Conservation (phyloP, 2,888 invertebrate species). For the Taphrorychus bicolor region DNA sequence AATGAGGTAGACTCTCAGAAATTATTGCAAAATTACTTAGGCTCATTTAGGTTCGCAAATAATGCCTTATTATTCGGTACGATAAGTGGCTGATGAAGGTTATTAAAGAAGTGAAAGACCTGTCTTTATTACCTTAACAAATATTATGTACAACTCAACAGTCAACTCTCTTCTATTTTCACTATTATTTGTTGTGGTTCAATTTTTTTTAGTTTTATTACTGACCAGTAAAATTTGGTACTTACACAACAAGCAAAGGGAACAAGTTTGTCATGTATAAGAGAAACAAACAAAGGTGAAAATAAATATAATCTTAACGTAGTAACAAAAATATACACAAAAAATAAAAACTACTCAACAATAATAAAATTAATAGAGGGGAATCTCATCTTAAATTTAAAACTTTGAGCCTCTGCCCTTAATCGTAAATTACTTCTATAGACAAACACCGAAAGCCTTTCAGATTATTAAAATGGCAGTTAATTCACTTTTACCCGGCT, state of each 20-base stretch:
- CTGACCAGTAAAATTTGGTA: not conserved
- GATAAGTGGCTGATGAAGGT: not conserved
- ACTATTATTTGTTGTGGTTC: too few species aligned
- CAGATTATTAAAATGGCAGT: constrained; percentile 37
- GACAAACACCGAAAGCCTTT: constrained; percentile 39
- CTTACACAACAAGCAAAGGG: too few species aligned
- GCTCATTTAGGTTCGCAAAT: not conserved
- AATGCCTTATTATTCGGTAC: not conserved
- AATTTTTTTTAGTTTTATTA: too few species aligned
- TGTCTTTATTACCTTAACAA: not conserved
- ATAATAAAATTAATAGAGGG: constrained; percentile 5
- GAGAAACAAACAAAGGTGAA: constrained; percentile 1
- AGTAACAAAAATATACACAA: constrained; percentile 28
- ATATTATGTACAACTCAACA: not conserved
- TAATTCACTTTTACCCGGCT: constrained; percentile 22
- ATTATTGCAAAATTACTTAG: not conserved
- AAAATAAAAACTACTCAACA: constrained; percentile 31
- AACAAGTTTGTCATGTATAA: constrained; percentile 3
- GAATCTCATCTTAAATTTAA: not conserved
- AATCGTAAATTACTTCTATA: constrained; percentile 11
- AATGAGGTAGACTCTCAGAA: not conserved
- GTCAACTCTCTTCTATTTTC: too few species aligned
- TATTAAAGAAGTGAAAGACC: not conserved
- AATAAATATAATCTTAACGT: constrained; percentile 24
- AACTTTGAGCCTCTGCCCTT: not conserved